Base-by-base conservation (phyloP, 2,797 vertebrate species). In the Vespertilio murinus region DNA sequence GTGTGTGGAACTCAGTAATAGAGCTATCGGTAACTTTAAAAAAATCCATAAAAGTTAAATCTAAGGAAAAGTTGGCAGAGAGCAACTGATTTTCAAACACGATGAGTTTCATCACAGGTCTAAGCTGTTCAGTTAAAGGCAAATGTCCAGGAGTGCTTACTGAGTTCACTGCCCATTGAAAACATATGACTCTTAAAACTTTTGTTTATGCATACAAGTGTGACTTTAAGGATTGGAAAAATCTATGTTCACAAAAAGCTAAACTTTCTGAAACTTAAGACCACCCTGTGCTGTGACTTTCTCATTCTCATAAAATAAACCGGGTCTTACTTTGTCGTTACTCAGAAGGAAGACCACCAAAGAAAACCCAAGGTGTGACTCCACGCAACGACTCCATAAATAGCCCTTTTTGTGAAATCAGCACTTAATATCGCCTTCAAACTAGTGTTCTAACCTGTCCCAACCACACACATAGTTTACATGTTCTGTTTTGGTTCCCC, bases 111-210 rank as follows among this genome's bases (percentile, higher is more conserved):
- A 86, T 93, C 95, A 69, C 79, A 78, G 35, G 42, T 85, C 79
- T 79, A 52, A 84, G 85, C 59, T 90, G 40, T 49, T 93, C 77
- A 52, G 64, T 94, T 47, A 93, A 75, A 40, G 17, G 93, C 86
- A 91, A 89, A 87, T 33, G 18, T 78, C 45, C 25, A 93, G 16
- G 35, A 18, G 11, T 70, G 40, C 80, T 59, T 80, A 65, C 71
- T 49, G 49, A 81, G 49, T 79, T 93, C 90, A 82, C 20, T 95
- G 91, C 84, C 96, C 96, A 95, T 93, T 96, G 97, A 93, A 97
- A 97, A 97, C 94, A 97, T 69, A 95, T 96, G 93, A 97, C 96
- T 96, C 94, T 94, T 97, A 97, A 97, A 96, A 96, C 74, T 85
- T 94, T 90, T 97, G 95, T 96, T 97, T 97, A 97, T 94, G 56